Conservation (phyloP, 2,888 invertebrate genomes). For the Eustalomyia histrio region DNA sequence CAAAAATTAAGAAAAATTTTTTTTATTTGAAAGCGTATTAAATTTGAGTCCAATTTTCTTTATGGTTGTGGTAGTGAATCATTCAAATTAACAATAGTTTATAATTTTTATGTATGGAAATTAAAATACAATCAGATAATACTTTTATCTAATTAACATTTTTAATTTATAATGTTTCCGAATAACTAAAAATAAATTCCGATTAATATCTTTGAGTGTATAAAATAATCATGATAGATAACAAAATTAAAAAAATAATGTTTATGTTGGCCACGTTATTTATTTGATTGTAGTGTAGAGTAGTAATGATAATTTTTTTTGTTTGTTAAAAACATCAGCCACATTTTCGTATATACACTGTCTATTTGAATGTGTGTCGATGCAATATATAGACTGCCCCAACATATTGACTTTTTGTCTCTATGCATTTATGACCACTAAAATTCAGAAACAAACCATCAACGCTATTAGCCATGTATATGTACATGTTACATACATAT, state of each 20-base stretch:
- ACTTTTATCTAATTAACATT: too few relatives aligned
- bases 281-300: not conserved
- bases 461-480: constrained; percentile 44
- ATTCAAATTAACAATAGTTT: too few relatives aligned
- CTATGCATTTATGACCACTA: constrained; percentile 48
- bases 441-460: constrained; percentile 49
- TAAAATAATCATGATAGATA: not conserved
- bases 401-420: constrained; percentile 55
- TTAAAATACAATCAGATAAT: too few relatives aligned
- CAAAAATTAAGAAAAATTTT: too few relatives aligned
- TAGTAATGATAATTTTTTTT: not conserved
- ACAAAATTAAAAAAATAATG: not conserved
- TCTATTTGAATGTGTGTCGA: not conserved
- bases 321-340: not conserved
- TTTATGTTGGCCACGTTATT: not conserved
- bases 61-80: too few relatives aligned
- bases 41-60: too few relatives aligned
- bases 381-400: constrained; percentile 25
- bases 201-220: not conserved
- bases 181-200: too few relatives aligned
- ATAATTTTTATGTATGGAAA: too few relatives aligned
- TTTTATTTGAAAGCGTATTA: too few relatives aligned
- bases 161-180: too few relatives aligned
- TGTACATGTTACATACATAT: not conserved
- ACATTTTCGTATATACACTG: not conserved